Evolutionary conservation across 2,797 vertebrate species (phyloP).

Genomic region (Melanotaenia maccullochi): DNA sequence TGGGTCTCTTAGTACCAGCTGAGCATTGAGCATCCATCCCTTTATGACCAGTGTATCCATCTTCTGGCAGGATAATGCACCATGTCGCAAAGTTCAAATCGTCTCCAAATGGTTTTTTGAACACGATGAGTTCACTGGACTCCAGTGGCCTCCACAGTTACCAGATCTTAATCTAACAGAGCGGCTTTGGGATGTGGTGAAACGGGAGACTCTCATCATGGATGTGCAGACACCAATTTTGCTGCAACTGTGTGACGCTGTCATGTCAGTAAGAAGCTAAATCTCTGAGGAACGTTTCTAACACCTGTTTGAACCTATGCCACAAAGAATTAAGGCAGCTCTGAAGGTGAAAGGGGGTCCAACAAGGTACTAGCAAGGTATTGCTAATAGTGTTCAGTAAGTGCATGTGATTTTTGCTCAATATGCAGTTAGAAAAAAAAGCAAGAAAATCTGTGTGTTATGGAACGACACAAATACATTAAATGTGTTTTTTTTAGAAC

Average conservation of each 20-base stretch:
- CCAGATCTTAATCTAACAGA: conserved; percentile 31
- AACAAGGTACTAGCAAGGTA: too few species aligned
- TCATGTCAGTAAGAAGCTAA: background rate
- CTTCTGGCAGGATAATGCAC: conserved; percentile 47
- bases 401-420: too few species aligned
- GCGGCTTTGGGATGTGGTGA: conserved; percentile 42
- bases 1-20: too few species aligned
- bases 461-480: background rate
- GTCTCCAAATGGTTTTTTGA: conserved; percentile 8
- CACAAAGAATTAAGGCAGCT: too few species aligned
- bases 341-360: too few species aligned
- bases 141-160: conserved; percentile 13
- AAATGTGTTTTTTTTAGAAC: background rate
- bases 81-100: conserved; percentile 21
- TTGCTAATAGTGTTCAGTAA: too few species aligned
- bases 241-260: conserved; percentile 51
- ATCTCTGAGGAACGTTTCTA: background rate
- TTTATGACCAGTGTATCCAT: conserved; percentile 37
- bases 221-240: conserved; percentile 63
- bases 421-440: background rate
- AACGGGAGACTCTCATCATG: conserved; percentile 53
- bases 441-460: background rate
- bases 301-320: background rate
- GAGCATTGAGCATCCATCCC: background rate
- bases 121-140: background rate